Conservation (phyloP, 2,113 vertebrate genomes). For the Cryptotis parvus region DNA sequence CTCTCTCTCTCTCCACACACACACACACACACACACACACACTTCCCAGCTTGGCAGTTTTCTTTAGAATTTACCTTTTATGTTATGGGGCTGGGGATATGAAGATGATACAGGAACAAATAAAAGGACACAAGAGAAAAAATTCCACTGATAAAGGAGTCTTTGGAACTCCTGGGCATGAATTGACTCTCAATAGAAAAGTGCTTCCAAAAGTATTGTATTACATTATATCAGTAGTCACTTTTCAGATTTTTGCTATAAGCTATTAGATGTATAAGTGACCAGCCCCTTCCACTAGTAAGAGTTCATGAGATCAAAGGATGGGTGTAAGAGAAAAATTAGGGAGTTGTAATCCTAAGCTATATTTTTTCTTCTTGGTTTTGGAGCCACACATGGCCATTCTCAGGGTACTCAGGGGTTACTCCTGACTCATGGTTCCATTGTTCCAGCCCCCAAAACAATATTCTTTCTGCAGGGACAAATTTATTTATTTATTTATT, state of each 20-base stretch:
- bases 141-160: neutral
- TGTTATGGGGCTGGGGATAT: accelerated
- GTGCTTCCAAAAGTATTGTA: slow-evolving; percentile 21
- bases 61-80: neutral
- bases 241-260: neutral
- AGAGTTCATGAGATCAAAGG: neutral
- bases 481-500: neutral
- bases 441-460: neutral
- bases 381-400: too few species aligned
- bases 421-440: too few species aligned
- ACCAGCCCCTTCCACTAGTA: neutral
- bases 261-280: neutral
- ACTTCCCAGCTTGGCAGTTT: neutral
- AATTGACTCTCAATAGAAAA: neutral
- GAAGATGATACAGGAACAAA: neutral
- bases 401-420: too few species aligned
- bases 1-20: too few species aligned
- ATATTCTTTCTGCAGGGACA: slow-evolving; percentile 12
- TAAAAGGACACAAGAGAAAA: neutral
- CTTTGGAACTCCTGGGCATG: neutral
- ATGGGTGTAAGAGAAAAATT: neutral
- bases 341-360: neutral
- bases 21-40: too few species aligned
- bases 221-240: neutral
- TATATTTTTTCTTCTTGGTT: too few species aligned